phyloP scores from a whole-genome alignment of 2,797 vertebrate genomes.

The Acanthopagrus latus region DNA sequence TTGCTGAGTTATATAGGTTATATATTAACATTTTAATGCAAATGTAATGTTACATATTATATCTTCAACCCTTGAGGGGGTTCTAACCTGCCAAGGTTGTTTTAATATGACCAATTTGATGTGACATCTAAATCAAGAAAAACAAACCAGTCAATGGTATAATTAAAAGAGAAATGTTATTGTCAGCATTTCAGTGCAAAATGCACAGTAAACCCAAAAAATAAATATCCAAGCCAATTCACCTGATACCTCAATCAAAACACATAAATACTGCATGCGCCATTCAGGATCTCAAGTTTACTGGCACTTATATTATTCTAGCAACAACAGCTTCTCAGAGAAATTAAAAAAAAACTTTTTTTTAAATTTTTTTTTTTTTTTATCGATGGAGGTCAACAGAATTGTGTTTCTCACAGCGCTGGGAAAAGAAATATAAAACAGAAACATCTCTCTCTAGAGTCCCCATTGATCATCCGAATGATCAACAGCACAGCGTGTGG shows the following conservation, averaged over 20 bases:
- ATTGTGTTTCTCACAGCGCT: too few species aligned
- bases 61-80: too few species aligned
- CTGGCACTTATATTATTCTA: not conserved
- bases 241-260: too few species aligned
- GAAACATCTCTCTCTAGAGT: too few species aligned
- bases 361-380: conserved; percentile 8
- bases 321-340: not conserved
- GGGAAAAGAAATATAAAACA: too few species aligned
- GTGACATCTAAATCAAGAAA: too few species aligned
- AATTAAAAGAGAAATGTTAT: not conserved
- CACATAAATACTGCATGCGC: not conserved
- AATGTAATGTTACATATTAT: too few species aligned
- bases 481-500: not conserved
- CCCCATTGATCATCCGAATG: not conserved
- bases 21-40: too few species aligned
- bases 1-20: too few species aligned
- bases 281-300: not conserved
- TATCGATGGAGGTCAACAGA: not conserved
- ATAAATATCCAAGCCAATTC: not conserved
- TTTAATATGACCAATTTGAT: not conserved
- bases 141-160: too few species aligned
- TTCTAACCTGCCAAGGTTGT: not conserved
- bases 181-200: too few species aligned
- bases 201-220: not conserved
- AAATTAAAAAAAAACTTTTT: not conserved